Percentiles rank a stretch among this genome's conserved stretches.
Conservation (phyloP, 2,888 invertebrate species). For the Doris montereyensis region DNA sequence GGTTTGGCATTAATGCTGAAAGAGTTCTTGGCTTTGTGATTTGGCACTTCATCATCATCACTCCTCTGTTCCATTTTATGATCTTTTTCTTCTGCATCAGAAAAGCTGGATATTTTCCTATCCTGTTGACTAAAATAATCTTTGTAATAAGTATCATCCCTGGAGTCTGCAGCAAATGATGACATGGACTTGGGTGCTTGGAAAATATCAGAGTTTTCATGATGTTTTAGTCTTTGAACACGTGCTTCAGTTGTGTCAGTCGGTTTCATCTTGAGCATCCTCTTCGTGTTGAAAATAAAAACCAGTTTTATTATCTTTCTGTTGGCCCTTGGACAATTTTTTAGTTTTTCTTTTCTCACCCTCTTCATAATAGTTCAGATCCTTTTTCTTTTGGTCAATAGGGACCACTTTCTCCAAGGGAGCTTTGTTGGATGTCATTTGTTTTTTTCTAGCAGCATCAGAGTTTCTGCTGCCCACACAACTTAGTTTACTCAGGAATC, state of each 20-base stretch:
- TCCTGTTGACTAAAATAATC: too few relatives aligned
- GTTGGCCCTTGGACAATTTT: conserved; percentile 32
- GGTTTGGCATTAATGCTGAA: too few relatives aligned
- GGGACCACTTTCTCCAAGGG: not conserved
- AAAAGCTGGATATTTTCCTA: too few relatives aligned
- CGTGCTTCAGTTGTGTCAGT: not conserved
- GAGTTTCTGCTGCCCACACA: conserved; percentile 37
- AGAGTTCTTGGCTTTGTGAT: too few relatives aligned
- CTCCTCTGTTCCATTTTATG: too few relatives aligned
- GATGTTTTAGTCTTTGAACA: not conserved
- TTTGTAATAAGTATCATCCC: too few relatives aligned
- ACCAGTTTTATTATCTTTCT: conserved; percentile 20
- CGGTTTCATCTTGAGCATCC: not conserved
- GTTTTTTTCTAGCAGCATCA: conserved; percentile 6
- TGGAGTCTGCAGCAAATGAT: conserved; percentile 10
- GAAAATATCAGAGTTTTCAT: conserved; percentile 10
- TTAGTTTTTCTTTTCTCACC: conserved; percentile 40
- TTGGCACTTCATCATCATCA: too few relatives aligned
- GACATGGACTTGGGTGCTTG: conserved; percentile 14
- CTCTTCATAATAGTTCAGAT: conserved; percentile 33
- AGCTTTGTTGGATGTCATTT: conserved; percentile 7
- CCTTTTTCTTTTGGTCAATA: not conserved
- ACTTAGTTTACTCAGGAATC: conserved; percentile 27
- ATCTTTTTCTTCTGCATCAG: too few relatives aligned
- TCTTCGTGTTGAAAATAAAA: conserved; percentile 34